Evolutionary conservation across 2,888 invertebrate species (phyloP).

Genomic region (Teinopalpus imperialis): DNA sequence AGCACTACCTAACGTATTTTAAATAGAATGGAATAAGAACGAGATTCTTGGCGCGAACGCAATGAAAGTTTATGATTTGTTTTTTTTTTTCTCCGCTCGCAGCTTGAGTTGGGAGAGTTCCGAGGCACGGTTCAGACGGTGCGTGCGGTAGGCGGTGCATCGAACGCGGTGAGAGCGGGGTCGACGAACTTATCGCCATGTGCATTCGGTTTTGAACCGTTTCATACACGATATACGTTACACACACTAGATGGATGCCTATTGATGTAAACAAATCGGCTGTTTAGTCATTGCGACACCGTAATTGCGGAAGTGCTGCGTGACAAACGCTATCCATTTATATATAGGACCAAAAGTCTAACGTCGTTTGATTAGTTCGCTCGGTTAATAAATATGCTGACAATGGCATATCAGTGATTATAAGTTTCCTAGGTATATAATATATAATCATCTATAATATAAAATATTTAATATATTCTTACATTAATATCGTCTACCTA

Average conservation of each 20-base stretch:
- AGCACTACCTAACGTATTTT: conserved; percentile 18
- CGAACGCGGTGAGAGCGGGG: conserved; percentile 79
- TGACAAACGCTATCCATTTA: conserved; percentile 21
- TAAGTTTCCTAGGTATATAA: background rate
- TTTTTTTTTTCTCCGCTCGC: conserved; percentile 37
- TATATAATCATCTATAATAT: too few relatives aligned
- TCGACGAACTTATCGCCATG: conserved; percentile 68
- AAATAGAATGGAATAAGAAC: conserved; percentile 24
- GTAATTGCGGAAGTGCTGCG: conserved; percentile 26
- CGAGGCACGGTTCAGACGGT: conserved; percentile 38
- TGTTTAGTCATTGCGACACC: conserved; percentile 19
- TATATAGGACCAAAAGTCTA: conserved; percentile 15
- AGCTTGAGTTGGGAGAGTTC: conserved; percentile 33
- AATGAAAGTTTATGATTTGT: conserved; percentile 28
- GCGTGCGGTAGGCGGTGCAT: conserved; percentile 62
- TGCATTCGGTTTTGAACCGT: conserved; percentile 63
- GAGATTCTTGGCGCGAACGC: conserved; percentile 27
- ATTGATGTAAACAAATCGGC: conserved; percentile 29
- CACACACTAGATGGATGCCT: conserved; percentile 33
- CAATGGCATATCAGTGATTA: conserved; percentile 1
- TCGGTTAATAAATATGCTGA: conserved; percentile 6
- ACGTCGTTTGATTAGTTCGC: conserved; percentile 15
- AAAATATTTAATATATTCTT: too few relatives aligned
- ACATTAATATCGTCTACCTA: too few relatives aligned
- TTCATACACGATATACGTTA: conserved; percentile 48